These are phyloP conservation scores for Cyprinodon variegatus DNA, from an alignment of 2,113 vertebrate species.

Conservation along the genomic window DNA sequence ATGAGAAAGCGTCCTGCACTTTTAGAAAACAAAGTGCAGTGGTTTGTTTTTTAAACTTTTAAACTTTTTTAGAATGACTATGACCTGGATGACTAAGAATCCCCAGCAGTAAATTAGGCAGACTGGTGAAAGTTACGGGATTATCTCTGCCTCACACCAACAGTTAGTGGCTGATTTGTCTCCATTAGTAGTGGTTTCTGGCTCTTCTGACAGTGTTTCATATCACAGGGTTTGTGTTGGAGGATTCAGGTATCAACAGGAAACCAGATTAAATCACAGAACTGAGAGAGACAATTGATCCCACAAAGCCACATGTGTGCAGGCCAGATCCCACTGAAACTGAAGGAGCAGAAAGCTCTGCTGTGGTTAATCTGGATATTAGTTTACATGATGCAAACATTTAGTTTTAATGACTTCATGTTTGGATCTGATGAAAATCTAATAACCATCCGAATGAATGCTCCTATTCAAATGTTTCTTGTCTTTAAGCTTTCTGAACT, in stretches of 20 bases:
- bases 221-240: background rate
- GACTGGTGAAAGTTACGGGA: background rate
- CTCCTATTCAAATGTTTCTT: background rate
- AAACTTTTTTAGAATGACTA: no score
- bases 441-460: background rate
- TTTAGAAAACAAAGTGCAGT: no score
- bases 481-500: no score
- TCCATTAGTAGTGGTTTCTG: background rate
- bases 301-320: background rate
- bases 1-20: no score
- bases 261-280: background rate
- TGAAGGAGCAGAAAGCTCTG: no score
- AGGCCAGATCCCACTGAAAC: background rate
- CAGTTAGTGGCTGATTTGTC: background rate
- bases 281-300: rapidly evolving
- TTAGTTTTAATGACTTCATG: no score
- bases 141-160: rapidly evolving
- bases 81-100: no score
- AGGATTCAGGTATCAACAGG: background rate
- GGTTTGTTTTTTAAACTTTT: no score
- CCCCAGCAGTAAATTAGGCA: background rate
- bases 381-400: no score
- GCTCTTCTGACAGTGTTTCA: rapidly evolving
- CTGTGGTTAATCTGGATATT: no score
- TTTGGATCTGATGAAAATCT: no score